phyloP scores from a whole-genome alignment of 2,113 vertebrate genomes.

The Pan troglodytes region NHGRI_mPanTro3-v2.1_pri NC_072413.2:98881001-98881500 shows the following conservation, averaged over 20 bases:
- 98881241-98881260: neutral
- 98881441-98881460: neutral
- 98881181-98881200: accelerated
- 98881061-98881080: accelerated
- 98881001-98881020: too few species aligned
- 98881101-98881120: neutral
- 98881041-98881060: neutral
- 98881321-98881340: accelerated
- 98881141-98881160: neutral
- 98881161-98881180: accelerated
- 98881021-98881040: too few species aligned
- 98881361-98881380: too few species aligned
- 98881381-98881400: neutral
- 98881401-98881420: neutral
- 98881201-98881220: too few species aligned
- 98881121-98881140: neutral
- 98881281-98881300: too few species aligned
- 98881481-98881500: too few species aligned
- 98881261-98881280: too few species aligned
- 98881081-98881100: accelerated
- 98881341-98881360: accelerated
- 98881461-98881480: neutral
- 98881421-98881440: neutral
- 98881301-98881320: too few species aligned
- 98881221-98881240: too few species aligned